These are phyloP conservation scores for Xylophagus ater DNA, from an alignment of 2,888 invertebrate genomes.

Conservation along the genomic window DNA sequence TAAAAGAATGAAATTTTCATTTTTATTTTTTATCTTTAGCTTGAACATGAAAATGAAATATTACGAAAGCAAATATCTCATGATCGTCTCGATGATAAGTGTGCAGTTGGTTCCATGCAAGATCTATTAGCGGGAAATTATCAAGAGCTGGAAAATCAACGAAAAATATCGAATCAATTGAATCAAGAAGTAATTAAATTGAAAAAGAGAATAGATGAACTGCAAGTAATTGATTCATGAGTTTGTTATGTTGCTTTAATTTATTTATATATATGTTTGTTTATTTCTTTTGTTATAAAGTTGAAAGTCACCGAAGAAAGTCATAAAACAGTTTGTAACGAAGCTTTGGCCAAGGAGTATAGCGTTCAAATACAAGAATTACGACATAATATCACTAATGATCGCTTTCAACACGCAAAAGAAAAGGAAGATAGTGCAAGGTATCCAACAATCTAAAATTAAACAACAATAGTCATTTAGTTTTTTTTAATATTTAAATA, in stretches of 20 bases:
- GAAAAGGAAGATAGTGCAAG: constrained; percentile 11
- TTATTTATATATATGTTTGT: not conserved
- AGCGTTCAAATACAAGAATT: constrained; percentile 32
- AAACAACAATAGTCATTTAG: no score
- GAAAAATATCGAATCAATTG: constrained; percentile 25
- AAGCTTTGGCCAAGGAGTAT: constrained; percentile 29
- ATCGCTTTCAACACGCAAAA: constrained; percentile 31
- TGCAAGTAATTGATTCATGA: constrained; percentile 24
- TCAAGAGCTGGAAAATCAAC: constrained; percentile 43
- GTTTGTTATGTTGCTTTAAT: not conserved
- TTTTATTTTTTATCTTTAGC: constrained; percentile 31
- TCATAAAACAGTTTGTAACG: constrained; percentile 26
- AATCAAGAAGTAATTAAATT: constrained; percentile 30
- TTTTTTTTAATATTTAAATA: no score
- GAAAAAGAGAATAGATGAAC: constrained; percentile 25
- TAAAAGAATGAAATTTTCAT: constrained; percentile 1
- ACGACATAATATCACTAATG: constrained; percentile 31
- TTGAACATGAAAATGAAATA: constrained; percentile 41
- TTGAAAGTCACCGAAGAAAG: constrained; percentile 28
- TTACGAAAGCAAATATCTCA: constrained; percentile 27
- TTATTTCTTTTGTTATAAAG: constrained; percentile 18
- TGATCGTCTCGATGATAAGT: constrained; percentile 30
- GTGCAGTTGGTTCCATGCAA: constrained; percentile 45
- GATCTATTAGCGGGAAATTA: constrained; percentile 45
- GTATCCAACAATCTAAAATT: constrained; percentile 15